A percentile compares a stretch with the other conserved stretches of the same genome.
These are phyloP conservation scores for Corythaeola cristata DNA, from an alignment of 2,113 vertebrate genomes.

Conservation along the genomic window DNA sequence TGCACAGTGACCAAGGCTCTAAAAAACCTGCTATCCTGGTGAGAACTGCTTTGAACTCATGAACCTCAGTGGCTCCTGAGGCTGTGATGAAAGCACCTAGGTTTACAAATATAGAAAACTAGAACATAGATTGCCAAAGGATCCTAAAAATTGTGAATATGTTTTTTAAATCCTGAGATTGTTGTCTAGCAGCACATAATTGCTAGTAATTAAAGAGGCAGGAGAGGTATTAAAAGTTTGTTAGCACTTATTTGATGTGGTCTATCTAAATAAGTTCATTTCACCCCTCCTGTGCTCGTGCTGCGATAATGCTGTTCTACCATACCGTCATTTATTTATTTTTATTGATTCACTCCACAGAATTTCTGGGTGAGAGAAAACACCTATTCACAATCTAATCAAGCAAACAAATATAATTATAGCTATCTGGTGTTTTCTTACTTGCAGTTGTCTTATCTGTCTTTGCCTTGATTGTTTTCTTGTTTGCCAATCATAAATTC, in stretches of 20 bases:
- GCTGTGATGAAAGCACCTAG: not conserved
- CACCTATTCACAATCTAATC: constrained; percentile 32
- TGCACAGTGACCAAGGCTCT: not conserved
- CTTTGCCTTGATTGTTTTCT: constrained; percentile 30
- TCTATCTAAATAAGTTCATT: not conserved
- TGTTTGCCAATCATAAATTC: constrained; percentile 21
- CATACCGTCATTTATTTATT: not conserved
- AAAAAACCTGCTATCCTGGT: not conserved
- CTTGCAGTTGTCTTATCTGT: constrained; percentile 10
- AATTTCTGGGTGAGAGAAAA: not conserved
- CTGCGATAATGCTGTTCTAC: not conserved
- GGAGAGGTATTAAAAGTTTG: not conserved
- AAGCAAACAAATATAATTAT: constrained; percentile 51
- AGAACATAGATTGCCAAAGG: not conserved
- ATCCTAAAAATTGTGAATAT: not conserved
- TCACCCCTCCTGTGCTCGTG: not conserved
- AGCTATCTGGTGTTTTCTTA: constrained; percentile 12
- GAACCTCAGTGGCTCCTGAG: not conserved
- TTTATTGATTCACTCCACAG: not conserved
- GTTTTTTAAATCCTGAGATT: not conserved
- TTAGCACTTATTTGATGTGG: not conserved
- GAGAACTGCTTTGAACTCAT: not conserved
- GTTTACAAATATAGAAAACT: not conserved
- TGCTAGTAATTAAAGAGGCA: not conserved
- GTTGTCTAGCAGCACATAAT: not conserved